phyloP scores from a whole-genome alignment of 1,140 invertebrate species.

The Neodiprion pinetum region DNA sequence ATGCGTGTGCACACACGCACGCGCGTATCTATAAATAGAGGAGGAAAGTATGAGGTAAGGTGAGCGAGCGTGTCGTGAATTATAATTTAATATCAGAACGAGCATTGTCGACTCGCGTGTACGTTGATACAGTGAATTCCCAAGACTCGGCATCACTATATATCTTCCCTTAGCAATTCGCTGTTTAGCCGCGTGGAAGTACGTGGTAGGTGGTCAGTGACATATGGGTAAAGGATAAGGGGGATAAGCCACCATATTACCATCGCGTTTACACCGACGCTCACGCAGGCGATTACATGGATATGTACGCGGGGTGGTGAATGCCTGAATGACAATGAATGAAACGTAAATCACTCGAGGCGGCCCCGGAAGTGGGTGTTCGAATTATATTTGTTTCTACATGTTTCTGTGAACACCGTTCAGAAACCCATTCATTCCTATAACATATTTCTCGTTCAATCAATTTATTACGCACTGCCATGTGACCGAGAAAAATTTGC shows the following conservation, averaged over 20 bases:
- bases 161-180: constrained; percentile 2
- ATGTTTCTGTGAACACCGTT: no score
- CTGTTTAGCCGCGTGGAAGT: neutral
- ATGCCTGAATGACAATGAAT: constrained; percentile 39
- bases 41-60: constrained; percentile 45
- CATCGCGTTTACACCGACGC: constrained; percentile 51
- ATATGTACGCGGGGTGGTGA: neutral
- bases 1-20: neutral
- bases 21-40: constrained; percentile 45
- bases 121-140: neutral
- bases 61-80: constrained; percentile 42
- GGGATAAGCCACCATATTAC: constrained; percentile 25
- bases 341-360: constrained; percentile 45
- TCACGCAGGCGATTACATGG: constrained; percentile 40
- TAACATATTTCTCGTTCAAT: constrained; percentile 25
- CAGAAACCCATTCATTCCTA: neutral
- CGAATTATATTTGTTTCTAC: no score
- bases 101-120: neutral
- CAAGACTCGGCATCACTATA: neutral
- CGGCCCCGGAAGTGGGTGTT: constrained; percentile 41
- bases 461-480: no score
- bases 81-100: constrained; percentile 41
- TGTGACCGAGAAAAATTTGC: no score
- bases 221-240: constrained; percentile 46
- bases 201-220: constrained; percentile 55